Conservation (phyloP, 2,888 invertebrate species). For the Gandaritis pyraliata region DNA sequence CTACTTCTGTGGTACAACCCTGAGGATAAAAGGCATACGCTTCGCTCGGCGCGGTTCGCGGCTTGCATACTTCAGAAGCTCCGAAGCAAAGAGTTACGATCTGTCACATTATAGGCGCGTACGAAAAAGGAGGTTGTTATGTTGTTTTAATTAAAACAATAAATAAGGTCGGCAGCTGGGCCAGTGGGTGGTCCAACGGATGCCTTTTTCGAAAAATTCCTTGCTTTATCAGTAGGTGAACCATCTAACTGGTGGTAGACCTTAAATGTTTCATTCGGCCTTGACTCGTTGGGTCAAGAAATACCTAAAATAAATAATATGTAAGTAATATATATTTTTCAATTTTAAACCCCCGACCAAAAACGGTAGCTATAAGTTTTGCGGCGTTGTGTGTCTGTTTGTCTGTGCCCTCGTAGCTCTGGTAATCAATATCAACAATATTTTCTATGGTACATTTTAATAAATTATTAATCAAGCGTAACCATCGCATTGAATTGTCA, state of each 20-base stretch:
- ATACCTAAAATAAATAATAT: background rate
- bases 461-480: no score
- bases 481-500: no score
- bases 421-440: no score
- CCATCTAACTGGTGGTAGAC: slow-evolving; percentile 32
- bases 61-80: slow-evolving; percentile 58
- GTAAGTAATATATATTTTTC: no score
- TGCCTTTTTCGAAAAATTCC: slow-evolving; percentile 67
- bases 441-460: no score
- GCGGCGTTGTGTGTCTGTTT: no score
- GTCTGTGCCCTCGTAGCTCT: no score
- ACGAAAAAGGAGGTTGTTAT: slow-evolving; percentile 59
- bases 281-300: background rate
- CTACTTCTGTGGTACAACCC: no score
- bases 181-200: slow-evolving; percentile 71
- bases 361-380: no score
- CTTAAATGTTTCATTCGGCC: slow-evolving; percentile 22
- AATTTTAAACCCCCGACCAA: no score
- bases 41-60: slow-evolving; percentile 5
- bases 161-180: slow-evolving; percentile 66
- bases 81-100: slow-evolving; percentile 66
- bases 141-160: slow-evolving; percentile 82
- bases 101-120: slow-evolving; percentile 65
- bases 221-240: slow-evolving; percentile 58
- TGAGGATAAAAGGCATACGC: no score